phyloP scores from a whole-genome alignment of 2,888 invertebrate species.

The Tiliacea citrago region DNA sequence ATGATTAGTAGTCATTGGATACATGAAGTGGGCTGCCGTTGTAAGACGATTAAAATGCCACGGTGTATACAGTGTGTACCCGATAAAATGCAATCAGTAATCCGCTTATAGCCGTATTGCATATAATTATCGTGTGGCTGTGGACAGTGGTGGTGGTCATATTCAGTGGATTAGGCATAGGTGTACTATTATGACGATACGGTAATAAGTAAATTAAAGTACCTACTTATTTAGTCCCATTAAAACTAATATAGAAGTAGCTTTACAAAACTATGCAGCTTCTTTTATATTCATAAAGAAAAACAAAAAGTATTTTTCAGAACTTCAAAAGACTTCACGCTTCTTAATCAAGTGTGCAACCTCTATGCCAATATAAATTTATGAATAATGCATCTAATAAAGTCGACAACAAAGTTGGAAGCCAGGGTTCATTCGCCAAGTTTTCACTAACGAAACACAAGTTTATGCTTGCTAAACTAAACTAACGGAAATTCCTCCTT shows the following conservation, averaged over 20 bases:
- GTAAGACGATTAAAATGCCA: too few relatives aligned
- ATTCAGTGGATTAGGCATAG: neutral
- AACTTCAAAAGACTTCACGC: neutral
- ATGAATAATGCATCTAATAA: slow-evolving; percentile 59
- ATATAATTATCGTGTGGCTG: slow-evolving; percentile 11
- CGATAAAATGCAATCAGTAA: slow-evolving; percentile 29
- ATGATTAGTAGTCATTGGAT: too few relatives aligned
- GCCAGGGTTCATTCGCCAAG: slow-evolving; percentile 40
- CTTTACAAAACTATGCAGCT: neutral
- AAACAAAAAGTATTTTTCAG: neutral
- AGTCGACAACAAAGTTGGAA: slow-evolving; percentile 30
- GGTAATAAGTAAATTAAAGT: neutral
- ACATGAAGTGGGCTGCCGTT: too few relatives aligned
- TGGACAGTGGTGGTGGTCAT: neutral
- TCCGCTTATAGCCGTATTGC: slow-evolving; percentile 24
- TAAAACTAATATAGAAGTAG: too few relatives aligned
- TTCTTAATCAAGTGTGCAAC: slow-evolving; percentile 17
- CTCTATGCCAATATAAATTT: slow-evolving; percentile 18
- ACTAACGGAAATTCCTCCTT: slow-evolving; percentile 65
- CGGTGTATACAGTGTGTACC: slow-evolving; percentile 4
- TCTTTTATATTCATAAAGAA: neutral
- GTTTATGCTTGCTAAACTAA: slow-evolving; percentile 66
- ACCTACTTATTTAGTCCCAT: neutral
- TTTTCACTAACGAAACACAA: slow-evolving; percentile 60
- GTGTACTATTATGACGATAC: neutral